phyloP scores from a whole-genome alignment of 2,113 vertebrate species.

The Eurypyga helias region DNA sequence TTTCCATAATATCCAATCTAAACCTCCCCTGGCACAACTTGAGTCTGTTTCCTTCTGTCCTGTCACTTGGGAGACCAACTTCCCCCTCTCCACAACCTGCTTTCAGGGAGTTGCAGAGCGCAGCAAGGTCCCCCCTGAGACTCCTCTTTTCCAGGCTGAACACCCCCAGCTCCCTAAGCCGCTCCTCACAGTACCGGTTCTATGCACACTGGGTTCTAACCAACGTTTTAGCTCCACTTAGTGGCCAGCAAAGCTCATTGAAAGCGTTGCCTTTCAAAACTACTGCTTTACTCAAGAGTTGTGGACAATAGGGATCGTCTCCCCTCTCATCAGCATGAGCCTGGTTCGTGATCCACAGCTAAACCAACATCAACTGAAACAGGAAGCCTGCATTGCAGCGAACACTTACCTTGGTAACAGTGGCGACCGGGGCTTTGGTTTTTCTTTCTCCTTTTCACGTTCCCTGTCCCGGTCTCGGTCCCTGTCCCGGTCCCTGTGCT shows the following conservation, averaged over 20 bases:
- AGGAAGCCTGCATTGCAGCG: rapidly evolving
- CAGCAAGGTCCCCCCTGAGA: too few species aligned
- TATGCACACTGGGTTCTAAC: rapidly evolving
- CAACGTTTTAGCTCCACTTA: conserved; percentile 22
- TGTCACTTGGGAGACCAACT: too few species aligned
- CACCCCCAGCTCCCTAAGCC: too few species aligned
- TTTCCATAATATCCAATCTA: too few species aligned
- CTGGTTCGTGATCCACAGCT: neutral
- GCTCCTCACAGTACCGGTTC: too few species aligned
- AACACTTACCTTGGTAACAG: conserved; percentile 83
- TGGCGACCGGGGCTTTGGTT: conserved; percentile 87
- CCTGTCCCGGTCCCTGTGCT: conserved; percentile 72
- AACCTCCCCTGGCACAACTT: too few species aligned
- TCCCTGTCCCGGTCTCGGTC: conserved; percentile 78
- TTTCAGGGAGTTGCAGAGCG: too few species aligned
- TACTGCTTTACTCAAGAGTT: rapidly evolving
- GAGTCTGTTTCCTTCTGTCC: too few species aligned
- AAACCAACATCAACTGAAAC: rapidly evolving
- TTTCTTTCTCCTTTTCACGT: conserved; percentile 93
- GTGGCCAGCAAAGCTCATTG: neutral
- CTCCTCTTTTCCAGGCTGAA: too few species aligned
- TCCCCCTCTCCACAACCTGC: too few species aligned
- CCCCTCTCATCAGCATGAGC: rapidly evolving
- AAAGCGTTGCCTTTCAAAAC: rapidly evolving
- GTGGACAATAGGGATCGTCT: rapidly evolving